Base-by-base conservation (phyloP, 2,888 invertebrate species). In the Mythimna vitellina region DNA sequence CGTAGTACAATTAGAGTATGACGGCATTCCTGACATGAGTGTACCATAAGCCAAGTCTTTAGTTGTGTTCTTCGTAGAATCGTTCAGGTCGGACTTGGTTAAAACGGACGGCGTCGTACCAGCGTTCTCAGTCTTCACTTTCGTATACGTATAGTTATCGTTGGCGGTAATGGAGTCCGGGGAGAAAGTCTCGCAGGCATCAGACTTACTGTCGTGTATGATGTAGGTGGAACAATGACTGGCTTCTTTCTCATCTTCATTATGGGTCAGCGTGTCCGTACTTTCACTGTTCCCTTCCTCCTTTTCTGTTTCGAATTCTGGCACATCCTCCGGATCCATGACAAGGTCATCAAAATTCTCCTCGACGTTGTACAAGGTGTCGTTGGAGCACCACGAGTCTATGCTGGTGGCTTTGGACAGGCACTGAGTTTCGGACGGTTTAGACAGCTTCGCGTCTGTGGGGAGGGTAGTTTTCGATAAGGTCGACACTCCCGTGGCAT, bases 351-450 rank as follows among this genome's bases (percentile, higher is more conserved):
- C 96, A 84, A 96, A 96, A 80, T 96, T 96, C 73, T 97, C 97
- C 86, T 97, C 97, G 49, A 97, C 96, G 86, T 97, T 97, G 89
- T 97, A 97, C 4, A 97, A 90, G 0, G 97, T 97, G 83, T 97
- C 97, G 88, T 97, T 97, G 35, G 97, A 97, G 89, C 97, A 97
- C 95, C 97, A 97, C 5, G 97, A 97, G 87, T 97, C 97, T 82
- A 97, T 97, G 89, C 97, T 97, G 46, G 97, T 97, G 1, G 97
- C 97, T 87, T 96, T 96, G 4, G 96, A 96, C 29, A 95, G 90
- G 78, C 95, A 94, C 76, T 94, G 94, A 22, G 94, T 94, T 85
- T 96, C 96, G 49, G 94, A 93, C 10, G 94, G 94, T 79, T 95
- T 95, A 1, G 96, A 96, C 58, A 94, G 93, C 79, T 96, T 96